These are phyloP conservation scores for Poecilia wingei DNA, from an alignment of 2,797 vertebrate genomes.

Conservation along the genomic window DNA sequence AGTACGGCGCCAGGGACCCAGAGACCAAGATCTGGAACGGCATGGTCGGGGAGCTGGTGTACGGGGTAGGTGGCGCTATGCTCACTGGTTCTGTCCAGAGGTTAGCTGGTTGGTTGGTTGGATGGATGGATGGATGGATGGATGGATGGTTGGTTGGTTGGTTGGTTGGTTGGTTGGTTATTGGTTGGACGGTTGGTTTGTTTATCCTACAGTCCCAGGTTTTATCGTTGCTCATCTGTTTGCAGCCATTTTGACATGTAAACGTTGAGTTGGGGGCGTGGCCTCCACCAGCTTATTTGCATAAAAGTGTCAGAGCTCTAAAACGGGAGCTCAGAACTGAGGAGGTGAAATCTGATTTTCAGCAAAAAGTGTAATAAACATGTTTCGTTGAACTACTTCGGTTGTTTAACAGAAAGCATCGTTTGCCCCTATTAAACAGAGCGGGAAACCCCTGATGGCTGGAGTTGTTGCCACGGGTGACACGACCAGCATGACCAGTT, in stretches of 20 bases:
- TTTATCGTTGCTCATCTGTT: background rate
- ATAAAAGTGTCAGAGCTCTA: background rate
- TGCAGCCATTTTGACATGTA: background rate
- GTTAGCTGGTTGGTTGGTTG: background rate
- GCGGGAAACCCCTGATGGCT: background rate
- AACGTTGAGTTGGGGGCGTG: background rate
- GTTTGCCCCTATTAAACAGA: background rate
- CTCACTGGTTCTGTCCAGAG: background rate
- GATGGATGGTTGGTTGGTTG: too few relatives aligned
- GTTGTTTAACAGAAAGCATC: background rate
- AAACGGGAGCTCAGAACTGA: background rate
- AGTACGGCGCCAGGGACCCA: slow-evolving; percentile 95
- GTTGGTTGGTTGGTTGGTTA: too few relatives aligned
- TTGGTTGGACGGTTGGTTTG: too few relatives aligned
- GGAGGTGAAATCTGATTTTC: background rate
- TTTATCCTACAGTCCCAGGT: too few relatives aligned
- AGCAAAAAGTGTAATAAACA: background rate
- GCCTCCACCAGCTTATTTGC: background rate
- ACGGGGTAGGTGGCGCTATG: slow-evolving; percentile 71
- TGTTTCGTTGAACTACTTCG: background rate
- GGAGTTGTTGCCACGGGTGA: background rate
- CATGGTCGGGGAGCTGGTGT: slow-evolving; percentile 98
- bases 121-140: too few relatives aligned
- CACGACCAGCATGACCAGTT: background rate
- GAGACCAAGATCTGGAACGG: slow-evolving; percentile 99